Evolutionary conservation across 2,888 invertebrate species (phyloP), one percentile per base, ranked within the genome.

Genomic region (Argyra leucocephala): DNA sequence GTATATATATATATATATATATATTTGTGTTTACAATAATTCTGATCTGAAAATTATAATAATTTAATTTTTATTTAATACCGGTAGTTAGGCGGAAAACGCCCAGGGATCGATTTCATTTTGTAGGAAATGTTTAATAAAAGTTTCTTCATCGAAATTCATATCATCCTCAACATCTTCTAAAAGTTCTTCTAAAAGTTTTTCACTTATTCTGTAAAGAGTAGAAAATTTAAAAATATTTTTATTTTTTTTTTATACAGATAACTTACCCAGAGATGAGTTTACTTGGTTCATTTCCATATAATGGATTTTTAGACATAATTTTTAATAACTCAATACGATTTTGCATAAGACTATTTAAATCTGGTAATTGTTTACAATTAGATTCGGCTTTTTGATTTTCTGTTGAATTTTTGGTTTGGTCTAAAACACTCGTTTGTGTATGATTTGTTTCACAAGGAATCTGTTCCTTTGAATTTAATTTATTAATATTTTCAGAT

Each of bases 111-210:
- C 18, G 2, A 69, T 68, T 67, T 74, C 74, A 67, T 69, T 67
- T 61, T 71, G 69, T 37, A 74, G 69, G 65, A 74, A 74, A 61
- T 73, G 73, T n/a, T 69, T 65, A 22, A 74, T 69, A 64, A 72
- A 73, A n/a, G 69, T 69, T 22, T 72, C 69, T 64, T 73, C 73
- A 7, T 72, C 72, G 26, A 71, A 69, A n/a, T 69, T 69, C 23
- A 74, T 67, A 18, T 71, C 70, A 18, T 66, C 65, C 65, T 72
- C 71, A 18, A 73, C 69, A 1, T 65, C 61, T 59, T 63, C 62
- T 18, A 71, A 64, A n/a, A 71, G 67, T 61, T 74, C 73, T 12
- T 69, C 66, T 2, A 72, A 67, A 18, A 74, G 66, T 2, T 61
- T 66, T 7, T 67, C 65, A 1, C 73, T 70, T n/a, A 74, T 68